Evolutionary conservation across 2,113 vertebrate species (phyloP), one percentile per base, ranked within the genome.

Genomic region (Dendrocopos noguchii): DNA sequence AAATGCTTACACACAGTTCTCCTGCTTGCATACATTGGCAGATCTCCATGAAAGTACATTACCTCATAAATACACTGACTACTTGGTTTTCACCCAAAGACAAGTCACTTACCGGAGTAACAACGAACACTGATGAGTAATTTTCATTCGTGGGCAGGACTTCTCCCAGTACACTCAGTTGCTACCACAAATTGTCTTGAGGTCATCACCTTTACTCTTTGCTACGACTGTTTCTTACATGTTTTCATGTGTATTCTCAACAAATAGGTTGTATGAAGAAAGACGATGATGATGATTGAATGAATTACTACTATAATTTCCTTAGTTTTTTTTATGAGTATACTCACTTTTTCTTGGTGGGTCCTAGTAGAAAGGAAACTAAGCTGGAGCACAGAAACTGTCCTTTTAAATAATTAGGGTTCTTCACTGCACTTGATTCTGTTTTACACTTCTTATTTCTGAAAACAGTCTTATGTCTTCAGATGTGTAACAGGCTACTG

Each of bases 71-170:
- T 10, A 8, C 12, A 2, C 39, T 18, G n/a, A 15, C 9, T 8
- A 3, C 44, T 20, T 5, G 15, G 10, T 39, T 50, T 82, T 42
- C 17, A 39, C 28, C 42, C 64, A 15, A 59, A 39, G 67, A 5
- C 7, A 1, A n/a, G 34, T 25, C 39, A 10, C 39, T 39, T 39
- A 39, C 6, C 7, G 20, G 61, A 44, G 65, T 22, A 57, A 29
- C 28, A 18, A 18, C 0, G 2, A 34, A 5, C 47, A 15, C 16
- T 3, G 27, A 11, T 27, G 31, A 56, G 22, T 15, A 66, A 24
- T 14, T 4, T 2, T 7, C 46, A 2, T 0, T 29, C 22, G 4
- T 5, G 9, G 1, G 7, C 0, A 1, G 47, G 33, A 27, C 31
- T 64, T 86, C 20, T 25, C 59, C n/a, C 21, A 7, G 14, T 4